Base-by-base conservation (phyloP, 2,113 vertebrate species). In the Callionymus lyra region DNA sequence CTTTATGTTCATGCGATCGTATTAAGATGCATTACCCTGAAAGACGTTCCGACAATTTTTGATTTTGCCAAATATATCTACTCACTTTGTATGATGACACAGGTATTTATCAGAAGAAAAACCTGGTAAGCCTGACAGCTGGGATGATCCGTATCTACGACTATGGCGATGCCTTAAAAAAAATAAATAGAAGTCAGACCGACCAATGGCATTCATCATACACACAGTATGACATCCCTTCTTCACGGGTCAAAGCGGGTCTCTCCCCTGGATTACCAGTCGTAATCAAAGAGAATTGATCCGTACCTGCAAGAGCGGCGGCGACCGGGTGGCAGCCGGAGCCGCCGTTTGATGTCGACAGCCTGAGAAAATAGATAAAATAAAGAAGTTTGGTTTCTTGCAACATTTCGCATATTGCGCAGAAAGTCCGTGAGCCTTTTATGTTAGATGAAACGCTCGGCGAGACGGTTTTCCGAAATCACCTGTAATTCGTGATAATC, bases 241-340 rank as follows among this genome's bases (percentile, higher is more conserved):
- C 31, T 56, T 59, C 38, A 34, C 21, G 45, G 64, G 66, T 55
- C 52, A 48, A 65, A 53, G 32, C 53, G 40, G 19, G 15, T 18
- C 18, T 63, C 47, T 57, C 44, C 18, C 53, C 31, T 48, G 50
- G 41, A 60, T 61, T 63, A 57, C 39, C 21, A 35, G 44, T 46
- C 50, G 51, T 59, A 63, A 63, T 70, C 55, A 77, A 72, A 66
- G 16, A 42, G 44, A 76, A 69, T 49, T 34, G 45, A 63, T 57
- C 46, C 56, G 53, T 50, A 59, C 59, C 56, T 65, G 31, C 37
- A 59, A 48, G 65, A 65, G 49, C 27, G 15, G 39, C 27, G 2
- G 49, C 19, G 33, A 39, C 18, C 56, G 51, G 48, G 41, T 51
- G 45, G 47, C 54, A 64, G 57, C 55, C 52, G 6, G 27, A 60